A percentile compares a stretch with the other conserved stretches of the same genome.
These are phyloP conservation scores for Lamellibrachia satsuma DNA, from an alignment of 2,888 invertebrate species.

Conservation along the genomic window DNA sequence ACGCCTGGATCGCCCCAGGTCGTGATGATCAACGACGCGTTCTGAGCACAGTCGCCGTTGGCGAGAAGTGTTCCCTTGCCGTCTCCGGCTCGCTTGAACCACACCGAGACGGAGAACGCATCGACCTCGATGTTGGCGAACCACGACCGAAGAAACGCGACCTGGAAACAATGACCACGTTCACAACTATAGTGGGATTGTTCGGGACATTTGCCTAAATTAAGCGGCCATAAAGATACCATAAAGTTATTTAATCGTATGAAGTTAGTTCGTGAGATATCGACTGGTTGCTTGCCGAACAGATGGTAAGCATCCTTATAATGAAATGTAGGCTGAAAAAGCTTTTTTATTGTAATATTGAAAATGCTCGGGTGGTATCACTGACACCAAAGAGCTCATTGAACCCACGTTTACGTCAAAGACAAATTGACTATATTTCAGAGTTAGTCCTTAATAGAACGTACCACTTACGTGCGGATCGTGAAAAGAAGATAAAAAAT, in stretches of 20 bases:
- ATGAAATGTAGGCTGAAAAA: neutral
- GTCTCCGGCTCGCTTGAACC: neutral
- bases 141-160: neutral
- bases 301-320: neutral
- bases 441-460: neutral
- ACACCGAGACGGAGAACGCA: neutral
- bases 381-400: too few relatives aligned
- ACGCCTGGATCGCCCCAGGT: neutral
- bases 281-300: too few relatives aligned
- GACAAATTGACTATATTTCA: too few relatives aligned
- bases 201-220: too few relatives aligned
- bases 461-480: neutral
- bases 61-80: neutral
- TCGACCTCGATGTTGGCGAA: neutral
- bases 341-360: neutral
- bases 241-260: too few relatives aligned
- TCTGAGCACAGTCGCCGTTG: neutral
- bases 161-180: neutral
- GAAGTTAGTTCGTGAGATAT: too few relatives aligned
- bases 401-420: too few relatives aligned
- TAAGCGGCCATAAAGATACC: too few relatives aligned
- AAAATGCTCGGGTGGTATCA: neutral
- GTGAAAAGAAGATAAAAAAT: too few relatives aligned
- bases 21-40: neutral
- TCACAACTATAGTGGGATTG: too few relatives aligned